Percentiles rank a stretch among this genome's conserved stretches.
Evolutionary conservation across 2,888 invertebrate species (phyloP).

Genomic region (Diarsia brunnea): DNA sequence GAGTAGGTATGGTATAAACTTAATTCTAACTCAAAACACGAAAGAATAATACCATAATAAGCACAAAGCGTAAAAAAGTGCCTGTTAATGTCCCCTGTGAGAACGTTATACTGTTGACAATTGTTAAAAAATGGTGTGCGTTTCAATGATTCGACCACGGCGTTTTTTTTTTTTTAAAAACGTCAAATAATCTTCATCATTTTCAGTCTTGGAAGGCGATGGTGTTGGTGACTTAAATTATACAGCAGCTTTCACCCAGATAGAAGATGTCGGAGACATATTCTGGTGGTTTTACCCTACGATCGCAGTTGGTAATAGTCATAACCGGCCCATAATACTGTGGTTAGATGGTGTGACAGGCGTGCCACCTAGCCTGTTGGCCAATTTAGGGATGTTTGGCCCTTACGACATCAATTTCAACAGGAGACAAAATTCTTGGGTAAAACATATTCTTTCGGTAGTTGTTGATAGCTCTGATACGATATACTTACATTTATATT

Average conservation of each 20-base stretch:
- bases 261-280: conserved; percentile 93
- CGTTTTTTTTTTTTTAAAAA: too few relatives aligned
- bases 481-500: background rate
- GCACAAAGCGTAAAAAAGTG: conserved; percentile 24
- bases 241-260: conserved; percentile 94
- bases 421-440: conserved; percentile 93
- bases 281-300: conserved; percentile 97
- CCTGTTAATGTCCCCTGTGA: conserved; percentile 12
- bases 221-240: conserved; percentile 91
- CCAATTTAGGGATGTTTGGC: conserved; percentile 96
- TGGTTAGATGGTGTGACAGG: conserved; percentile 98
- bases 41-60: conserved; percentile 20
- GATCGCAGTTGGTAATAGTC: conserved; percentile 80
- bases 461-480: background rate
- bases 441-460: conserved; percentile 72
- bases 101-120: conserved; percentile 21
- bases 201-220: conserved; percentile 77
- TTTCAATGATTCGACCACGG: too few relatives aligned
- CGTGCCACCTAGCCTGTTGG: conserved; percentile 94
- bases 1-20: too few relatives aligned
- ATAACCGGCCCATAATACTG: conserved; percentile 93
- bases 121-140: conserved; percentile 32
- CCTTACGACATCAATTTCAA: conserved; percentile 93
- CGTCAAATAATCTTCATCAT: background rate
- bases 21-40: conserved; percentile 12